phyloP scores from a whole-genome alignment of 2,797 vertebrate genomes.

The Parambassis ranga region DNA sequence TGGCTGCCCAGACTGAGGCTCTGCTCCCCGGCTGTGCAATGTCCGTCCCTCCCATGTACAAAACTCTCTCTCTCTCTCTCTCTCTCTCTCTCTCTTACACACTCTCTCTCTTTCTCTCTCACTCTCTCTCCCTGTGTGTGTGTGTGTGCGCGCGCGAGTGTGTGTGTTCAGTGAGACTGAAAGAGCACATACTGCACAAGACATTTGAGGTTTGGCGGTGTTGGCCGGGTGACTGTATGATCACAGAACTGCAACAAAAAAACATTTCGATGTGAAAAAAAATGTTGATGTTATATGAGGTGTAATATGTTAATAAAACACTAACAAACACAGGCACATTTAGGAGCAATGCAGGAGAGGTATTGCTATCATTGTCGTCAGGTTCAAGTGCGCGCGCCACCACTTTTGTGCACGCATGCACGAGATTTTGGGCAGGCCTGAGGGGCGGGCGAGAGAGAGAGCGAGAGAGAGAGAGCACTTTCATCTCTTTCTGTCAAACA shows the following conservation, averaged over 20 bases:
- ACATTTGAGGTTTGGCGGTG: too few species aligned
- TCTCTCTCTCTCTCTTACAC: constrained; percentile 20
- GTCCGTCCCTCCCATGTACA: constrained; percentile 48
- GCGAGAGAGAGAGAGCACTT: constrained; percentile 2
- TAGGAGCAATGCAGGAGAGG: neutral
- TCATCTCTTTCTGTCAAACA: constrained; percentile 7
- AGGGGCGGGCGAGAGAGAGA: too few species aligned
- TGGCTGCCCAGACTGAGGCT: constrained; percentile 60
- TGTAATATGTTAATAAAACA: constrained; percentile 18
- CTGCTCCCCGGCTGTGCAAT: constrained; percentile 49
- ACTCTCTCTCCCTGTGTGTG: neutral
- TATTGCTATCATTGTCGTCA: neutral
- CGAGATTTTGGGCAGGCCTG: constrained; percentile 7
- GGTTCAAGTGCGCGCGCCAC: neutral
- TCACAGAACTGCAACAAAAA: neutral
- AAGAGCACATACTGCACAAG: too few species aligned
- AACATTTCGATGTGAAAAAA: constrained; percentile 10
- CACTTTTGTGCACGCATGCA: neutral
- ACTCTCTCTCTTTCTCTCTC: neutral
- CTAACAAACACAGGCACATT: neutral
- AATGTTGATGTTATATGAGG: too few species aligned
- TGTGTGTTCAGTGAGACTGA: constrained; percentile 21
- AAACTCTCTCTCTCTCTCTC: constrained; percentile 16
- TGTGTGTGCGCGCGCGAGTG: neutral
- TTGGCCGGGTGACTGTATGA: neutral